Evolutionary conservation across 2,888 invertebrate genomes (phyloP), one percentile per base, ranked within the genome.

Genomic region (Acanthacorydalis orientalis): DNA sequence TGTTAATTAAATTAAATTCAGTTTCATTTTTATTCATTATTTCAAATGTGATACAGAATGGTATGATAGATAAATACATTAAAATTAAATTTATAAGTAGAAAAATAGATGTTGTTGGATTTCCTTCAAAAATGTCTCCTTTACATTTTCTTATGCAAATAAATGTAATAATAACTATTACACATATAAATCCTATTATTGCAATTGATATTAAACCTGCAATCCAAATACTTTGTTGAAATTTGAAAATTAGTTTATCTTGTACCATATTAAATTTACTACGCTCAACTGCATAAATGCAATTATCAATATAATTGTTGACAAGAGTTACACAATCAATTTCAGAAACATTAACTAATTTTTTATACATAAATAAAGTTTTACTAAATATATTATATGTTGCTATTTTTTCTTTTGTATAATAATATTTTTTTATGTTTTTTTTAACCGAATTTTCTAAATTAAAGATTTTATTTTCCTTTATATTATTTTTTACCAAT

Each of bases 111-210:
- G 70, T 61, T 1, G 68, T 63, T 1, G 81, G 81, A 59, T 80
- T 80, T 6, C 81, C 81, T 57, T 83, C 82, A 23, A 82, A 68
- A 10, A 77, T 71, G 52, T 78, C 75, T 41, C 73, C 73, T 53
- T 74, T 69, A 51, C 77, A 77, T 43, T 80, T 71, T 33, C 80
- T 68, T 40, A 77, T 69, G 37, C 78, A 64, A 43, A 84, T 71
- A 56, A 83, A 83, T 44, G 75, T 69, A 31, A 77, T 66, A 41
- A 82, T 74, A 8, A 79, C 73, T 45, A 80, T 56, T 53, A 78
- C 78, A 41, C 80, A 73, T 2, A 81, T 60, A 23, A 76, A 70
- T 1, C 81, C 80, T 14, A 80, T 68, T 31, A 74, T 71, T n/a
- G 80, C 74, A 4, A 83, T 68, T 1, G 83, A 78, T 50, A 79